Percentiles rank a stretch among this genome's conserved stretches.
These are phyloP conservation scores for Andrena hattorfiana DNA, from an alignment of 2,888 invertebrate genomes.

Conservation along the genomic window DNA sequence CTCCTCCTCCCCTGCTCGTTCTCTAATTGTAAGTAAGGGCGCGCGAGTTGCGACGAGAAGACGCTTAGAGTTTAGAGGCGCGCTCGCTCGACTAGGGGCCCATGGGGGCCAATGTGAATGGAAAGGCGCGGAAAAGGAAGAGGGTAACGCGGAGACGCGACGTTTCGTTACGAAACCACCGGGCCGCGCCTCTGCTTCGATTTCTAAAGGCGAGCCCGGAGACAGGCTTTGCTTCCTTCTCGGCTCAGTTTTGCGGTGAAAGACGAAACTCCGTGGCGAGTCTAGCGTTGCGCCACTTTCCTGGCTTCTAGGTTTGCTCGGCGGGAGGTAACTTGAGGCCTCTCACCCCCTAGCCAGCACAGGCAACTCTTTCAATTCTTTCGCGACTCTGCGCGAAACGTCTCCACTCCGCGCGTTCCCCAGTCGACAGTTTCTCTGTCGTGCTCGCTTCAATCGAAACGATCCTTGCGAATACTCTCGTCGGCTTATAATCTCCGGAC, in stretches of 20 bases:
- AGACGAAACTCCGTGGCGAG: conserved; percentile 68
- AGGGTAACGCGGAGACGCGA: neutral
- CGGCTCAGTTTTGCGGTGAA: conserved; percentile 72
- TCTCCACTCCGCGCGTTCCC: neutral
- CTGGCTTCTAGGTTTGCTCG: conserved; percentile 63
- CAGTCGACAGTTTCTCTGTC: neutral
- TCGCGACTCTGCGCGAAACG: conserved; percentile 9
- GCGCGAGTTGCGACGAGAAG: too few relatives aligned
- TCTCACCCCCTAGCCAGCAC: conserved; percentile 10
- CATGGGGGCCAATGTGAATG: too few relatives aligned
- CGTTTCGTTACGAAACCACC: conserved; percentile 24
- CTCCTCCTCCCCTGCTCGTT: neutral
- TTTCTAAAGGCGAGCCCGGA: conserved; percentile 54
- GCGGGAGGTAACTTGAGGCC: conserved; percentile 64
- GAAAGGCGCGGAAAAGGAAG: conserved; percentile 12
- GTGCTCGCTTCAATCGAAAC: neutral
- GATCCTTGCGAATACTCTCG: neutral
- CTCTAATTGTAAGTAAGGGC: too few relatives aligned
- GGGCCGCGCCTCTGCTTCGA: conserved; percentile 38
- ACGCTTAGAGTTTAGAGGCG: neutral
- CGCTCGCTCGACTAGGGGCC: neutral
- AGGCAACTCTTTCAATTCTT: conserved; percentile 9
- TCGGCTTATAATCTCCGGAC: neutral
- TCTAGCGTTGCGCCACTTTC: conserved; percentile 69
- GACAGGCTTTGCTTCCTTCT: conserved; percentile 68